These are phyloP conservation scores for Corydoras sp. DNA, from an alignment of 2,113 vertebrate genomes.

Conservation along the genomic window DNA sequence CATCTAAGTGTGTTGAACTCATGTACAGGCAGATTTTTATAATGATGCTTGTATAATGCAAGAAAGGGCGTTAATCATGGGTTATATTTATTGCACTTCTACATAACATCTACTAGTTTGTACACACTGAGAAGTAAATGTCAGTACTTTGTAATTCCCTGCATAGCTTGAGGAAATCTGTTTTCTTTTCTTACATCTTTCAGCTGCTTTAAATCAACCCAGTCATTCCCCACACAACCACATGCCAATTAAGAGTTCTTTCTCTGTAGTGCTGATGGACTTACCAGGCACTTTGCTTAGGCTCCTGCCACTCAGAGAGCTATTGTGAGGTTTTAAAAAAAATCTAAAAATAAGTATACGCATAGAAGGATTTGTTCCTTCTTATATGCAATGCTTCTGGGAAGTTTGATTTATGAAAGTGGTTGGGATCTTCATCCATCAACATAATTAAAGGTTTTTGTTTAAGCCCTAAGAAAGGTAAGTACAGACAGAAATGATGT, in stretches of 20 bases:
- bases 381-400: conserved; percentile 46
- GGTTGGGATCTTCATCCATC: neutral
- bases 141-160: conserved; percentile 82
- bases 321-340: conserved; percentile 38
- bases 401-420: conserved; percentile 32
- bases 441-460: conserved; percentile 13
- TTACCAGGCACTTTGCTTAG: conserved; percentile 57
- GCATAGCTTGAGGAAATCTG: conserved; percentile 67
- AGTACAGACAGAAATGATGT: neutral
- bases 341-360: conserved; percentile 45
- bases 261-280: conserved; percentile 58
- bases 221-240: conserved; percentile 82
- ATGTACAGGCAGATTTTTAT: no score
- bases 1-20: no score
- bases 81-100: no score
- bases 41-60: no score
- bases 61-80: no score
- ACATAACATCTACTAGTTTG: conserved; percentile 67
- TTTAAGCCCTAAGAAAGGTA: conserved; percentile 1
- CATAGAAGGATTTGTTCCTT: conserved; percentile 32
- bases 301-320: conserved; percentile 48
- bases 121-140: conserved; percentile 76
- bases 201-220: conserved; percentile 82
- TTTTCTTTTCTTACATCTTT: conserved; percentile 78
- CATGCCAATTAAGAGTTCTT: conserved; percentile 78